Conservation (phyloP, 2,113 vertebrate species). For the Tretioscincus oriximinensis region DNA sequence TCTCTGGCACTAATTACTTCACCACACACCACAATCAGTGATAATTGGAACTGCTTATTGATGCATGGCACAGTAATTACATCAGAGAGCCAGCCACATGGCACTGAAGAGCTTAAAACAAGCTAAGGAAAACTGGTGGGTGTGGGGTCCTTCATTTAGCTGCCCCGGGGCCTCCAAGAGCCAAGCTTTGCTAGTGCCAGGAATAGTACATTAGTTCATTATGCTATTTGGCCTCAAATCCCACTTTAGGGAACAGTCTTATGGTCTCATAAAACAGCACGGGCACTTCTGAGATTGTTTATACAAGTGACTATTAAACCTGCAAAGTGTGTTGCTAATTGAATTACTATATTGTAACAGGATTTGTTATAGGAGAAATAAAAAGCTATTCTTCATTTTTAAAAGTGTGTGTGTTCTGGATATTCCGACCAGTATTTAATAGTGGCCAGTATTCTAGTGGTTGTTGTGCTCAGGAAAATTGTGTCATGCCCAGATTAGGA, state of each 20-base stretch:
- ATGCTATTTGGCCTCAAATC: constrained; percentile 56
- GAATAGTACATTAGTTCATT: constrained; percentile 49
- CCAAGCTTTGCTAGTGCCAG: too few species aligned
- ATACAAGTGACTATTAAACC: constrained; percentile 66
- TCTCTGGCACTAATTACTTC: too few species aligned
- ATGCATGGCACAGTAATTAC: too few species aligned
- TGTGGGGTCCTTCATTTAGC: too few species aligned
- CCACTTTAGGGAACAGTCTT: constrained; percentile 65
- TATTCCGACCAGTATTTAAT: not conserved
- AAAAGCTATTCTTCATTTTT: constrained; percentile 44
- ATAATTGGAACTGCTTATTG: too few species aligned
- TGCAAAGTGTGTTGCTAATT: constrained; percentile 61
- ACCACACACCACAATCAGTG: too few species aligned
- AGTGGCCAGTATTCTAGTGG: not conserved
- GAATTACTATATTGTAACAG: constrained; percentile 60
- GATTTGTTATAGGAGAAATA: constrained; percentile 59
- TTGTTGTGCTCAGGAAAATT: constrained; percentile 3
- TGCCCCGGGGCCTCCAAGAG: too few species aligned
- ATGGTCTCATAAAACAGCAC: constrained; percentile 61
- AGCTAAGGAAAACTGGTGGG: too few species aligned
- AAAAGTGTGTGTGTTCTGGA: not conserved
- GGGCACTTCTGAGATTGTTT: constrained; percentile 61
- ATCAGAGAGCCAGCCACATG: too few species aligned
- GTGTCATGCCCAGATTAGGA: not conserved
- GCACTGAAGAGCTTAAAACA: too few species aligned